A percentile compares a stretch with the other conserved stretches of the same genome.
These are phyloP conservation scores for Dendrophyllia cribrosa DNA, from an alignment of 64 coral and sea anemone genomes.

Conservation along the genomic window DNA sequence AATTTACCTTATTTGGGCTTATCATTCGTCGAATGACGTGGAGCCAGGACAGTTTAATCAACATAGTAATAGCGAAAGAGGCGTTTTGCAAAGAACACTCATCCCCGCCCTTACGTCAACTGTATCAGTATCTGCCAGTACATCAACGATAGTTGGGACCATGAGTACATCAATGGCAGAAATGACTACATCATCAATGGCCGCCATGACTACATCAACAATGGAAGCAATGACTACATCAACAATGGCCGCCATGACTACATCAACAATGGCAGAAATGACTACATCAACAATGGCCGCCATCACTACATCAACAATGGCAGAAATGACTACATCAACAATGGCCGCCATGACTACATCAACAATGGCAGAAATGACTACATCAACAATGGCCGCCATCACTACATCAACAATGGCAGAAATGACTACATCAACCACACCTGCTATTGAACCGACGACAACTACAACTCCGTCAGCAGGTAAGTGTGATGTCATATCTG, in stretches of 20 bases:
- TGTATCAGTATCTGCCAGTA: too few species aligned
- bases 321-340: neutral
- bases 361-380: neutral
- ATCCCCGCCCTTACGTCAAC: neutral
- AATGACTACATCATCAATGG: too few species aligned
- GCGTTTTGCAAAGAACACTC: neutral
- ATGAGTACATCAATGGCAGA: too few species aligned
- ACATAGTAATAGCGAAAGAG: neutral
- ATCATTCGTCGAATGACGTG: neutral
- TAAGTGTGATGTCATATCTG: neutral
- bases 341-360: too few species aligned
- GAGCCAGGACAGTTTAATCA: neutral
- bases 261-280: neutral
- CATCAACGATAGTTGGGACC: too few species aligned
- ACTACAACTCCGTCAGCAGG: neutral
- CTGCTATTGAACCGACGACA: neutral
- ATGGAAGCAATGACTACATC: neutral
- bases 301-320: neutral
- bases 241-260: neutral
- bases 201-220: too few species aligned
- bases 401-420: neutral
- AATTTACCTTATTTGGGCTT: constrained; percentile 53
- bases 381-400: neutral
- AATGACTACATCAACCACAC: neutral
- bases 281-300: neutral